These are phyloP conservation scores for Melanostoma scalare DNA, from an alignment of 2,888 invertebrate species.

Conservation along the genomic window DNA sequence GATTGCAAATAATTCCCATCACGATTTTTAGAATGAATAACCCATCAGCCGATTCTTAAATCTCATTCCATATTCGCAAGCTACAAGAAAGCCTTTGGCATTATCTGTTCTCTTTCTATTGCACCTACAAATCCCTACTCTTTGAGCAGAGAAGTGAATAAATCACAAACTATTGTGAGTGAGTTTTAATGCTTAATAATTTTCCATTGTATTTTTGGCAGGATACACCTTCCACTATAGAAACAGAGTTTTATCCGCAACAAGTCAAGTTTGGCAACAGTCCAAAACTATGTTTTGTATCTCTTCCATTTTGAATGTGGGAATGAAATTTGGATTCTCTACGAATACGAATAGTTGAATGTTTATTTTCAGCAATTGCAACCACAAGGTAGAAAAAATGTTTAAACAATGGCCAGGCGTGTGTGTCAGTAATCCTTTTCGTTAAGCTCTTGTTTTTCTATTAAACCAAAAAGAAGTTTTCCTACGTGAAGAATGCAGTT, in stretches of 20 bases:
- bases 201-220: constrained; percentile 62
- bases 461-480: constrained; percentile 16
- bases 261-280: constrained; percentile 63
- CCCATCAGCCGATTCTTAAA: no score
- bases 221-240: constrained; percentile 44
- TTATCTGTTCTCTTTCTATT: background rate
- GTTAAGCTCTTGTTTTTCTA: constrained; percentile 38
- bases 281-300: constrained; percentile 45
- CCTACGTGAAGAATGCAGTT: background rate
- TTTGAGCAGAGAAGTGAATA: constrained; percentile 33
- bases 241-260: constrained; percentile 39
- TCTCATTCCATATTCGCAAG: no score
- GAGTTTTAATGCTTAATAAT: constrained; percentile 53
- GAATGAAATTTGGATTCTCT: background rate
- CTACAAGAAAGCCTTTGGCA: background rate
- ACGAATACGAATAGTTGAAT: constrained; percentile 20
- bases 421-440: constrained; percentile 47
- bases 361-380: constrained; percentile 21
- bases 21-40: constrained; percentile 17
- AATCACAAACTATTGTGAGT: constrained; percentile 46
- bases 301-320: constrained; percentile 18
- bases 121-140: constrained; percentile 6
- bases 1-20: constrained; percentile 18
- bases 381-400: constrained; percentile 15
- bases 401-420: constrained; percentile 19